Evolutionary conservation across 2,113 vertebrate species (phyloP).

Genomic region (Amphiprion percula): DNA sequence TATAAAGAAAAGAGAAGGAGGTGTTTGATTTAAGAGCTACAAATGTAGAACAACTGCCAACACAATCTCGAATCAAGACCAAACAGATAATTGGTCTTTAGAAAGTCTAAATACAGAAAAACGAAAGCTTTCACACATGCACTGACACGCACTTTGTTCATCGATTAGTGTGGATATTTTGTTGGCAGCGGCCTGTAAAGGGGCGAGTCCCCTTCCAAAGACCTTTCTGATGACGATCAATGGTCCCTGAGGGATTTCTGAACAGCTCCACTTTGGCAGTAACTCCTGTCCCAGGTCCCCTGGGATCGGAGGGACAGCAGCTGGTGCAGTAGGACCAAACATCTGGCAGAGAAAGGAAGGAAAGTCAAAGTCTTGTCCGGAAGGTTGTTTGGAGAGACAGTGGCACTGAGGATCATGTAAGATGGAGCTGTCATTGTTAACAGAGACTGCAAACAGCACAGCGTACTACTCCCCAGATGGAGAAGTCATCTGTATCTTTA

Average conservation of each 20-base stretch:
- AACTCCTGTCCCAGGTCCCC: conserved; percentile 29
- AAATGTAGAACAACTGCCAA: conserved; percentile 15
- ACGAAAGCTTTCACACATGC: not conserved
- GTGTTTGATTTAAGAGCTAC: conserved; percentile 24
- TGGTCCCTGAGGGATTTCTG: conserved; percentile 61
- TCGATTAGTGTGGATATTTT: conserved; percentile 40
- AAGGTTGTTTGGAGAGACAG: conserved; percentile 50
- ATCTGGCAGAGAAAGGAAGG: conserved; percentile 70
- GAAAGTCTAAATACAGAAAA: conserved; percentile 12
- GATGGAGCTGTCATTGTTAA: conserved; percentile 48
- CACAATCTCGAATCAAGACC: conserved; percentile 13
- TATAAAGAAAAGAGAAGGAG: conserved; percentile 1
- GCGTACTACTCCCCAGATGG: conserved; percentile 44
- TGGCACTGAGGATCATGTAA: conserved; percentile 43
- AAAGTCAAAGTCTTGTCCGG: conserved; percentile 63
- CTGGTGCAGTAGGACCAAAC: conserved; percentile 63
- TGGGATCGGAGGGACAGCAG: conserved; percentile 61
- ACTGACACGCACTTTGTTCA: not conserved
- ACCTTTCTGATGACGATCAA: conserved; percentile 70
- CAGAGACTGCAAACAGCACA: conserved; percentile 45
- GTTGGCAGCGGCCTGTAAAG: conserved; percentile 61
- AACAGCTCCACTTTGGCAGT: conserved; percentile 56
- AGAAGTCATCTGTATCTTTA: conserved; percentile 49
- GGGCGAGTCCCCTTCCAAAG: conserved; percentile 75
- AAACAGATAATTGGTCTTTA: conserved; percentile 26